Base-by-base conservation (phyloP, 2,888 invertebrate genomes). In the Eupithecia centaureata region DNA sequence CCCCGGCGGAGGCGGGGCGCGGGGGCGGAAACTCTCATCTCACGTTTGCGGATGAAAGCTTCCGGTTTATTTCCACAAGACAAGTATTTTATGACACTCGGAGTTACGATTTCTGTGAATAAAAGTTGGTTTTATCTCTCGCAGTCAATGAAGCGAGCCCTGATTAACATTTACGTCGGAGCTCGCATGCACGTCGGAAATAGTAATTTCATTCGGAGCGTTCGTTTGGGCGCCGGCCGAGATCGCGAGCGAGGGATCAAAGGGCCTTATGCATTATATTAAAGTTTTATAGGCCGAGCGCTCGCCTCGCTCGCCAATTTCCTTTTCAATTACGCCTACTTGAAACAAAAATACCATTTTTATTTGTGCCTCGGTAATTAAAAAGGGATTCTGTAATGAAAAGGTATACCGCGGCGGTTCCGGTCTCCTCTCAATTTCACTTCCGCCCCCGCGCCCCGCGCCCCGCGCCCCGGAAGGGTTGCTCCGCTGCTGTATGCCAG, bases 371-470 rank as follows among this genome's bases (percentile, higher is more conserved):
- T 85, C 88, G 89, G 92, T 92, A 93, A 93, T 93, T 93, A 93
- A 93, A 93, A 92, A 90, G 92, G 92, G 92, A 92, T 92, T 91
- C 88, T 88, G 90, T 92, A 92, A 92, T 92, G 90, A 91, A 92
- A 93, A 92, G 92, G 92, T 93, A 92, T 90, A 91, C 90, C 87
- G 89, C 78, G 88, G 78, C 86, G 86, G 90, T 92, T 91, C 90
- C 91, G 91, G 85, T 88, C 89, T 91, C 87, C 90, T 92, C 92
- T 92, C 91, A 90, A 91, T 92, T 92, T 91, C 86, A 89, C 87
- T 90, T 91, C 91, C 91, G 91, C 90, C 90, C 91, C 92, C 8
- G 27, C 18, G 18, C 5, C n/a, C 47, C 47, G 22, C 47, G 10
- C 13, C 22, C n/a, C 38, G n/a, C 38, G 38, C 38, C 38, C 38